These are phyloP conservation scores for Ptilorrhoa leucosticta DNA, from an alignment of 2,113 vertebrate species.

Conservation along the genomic window DNA sequence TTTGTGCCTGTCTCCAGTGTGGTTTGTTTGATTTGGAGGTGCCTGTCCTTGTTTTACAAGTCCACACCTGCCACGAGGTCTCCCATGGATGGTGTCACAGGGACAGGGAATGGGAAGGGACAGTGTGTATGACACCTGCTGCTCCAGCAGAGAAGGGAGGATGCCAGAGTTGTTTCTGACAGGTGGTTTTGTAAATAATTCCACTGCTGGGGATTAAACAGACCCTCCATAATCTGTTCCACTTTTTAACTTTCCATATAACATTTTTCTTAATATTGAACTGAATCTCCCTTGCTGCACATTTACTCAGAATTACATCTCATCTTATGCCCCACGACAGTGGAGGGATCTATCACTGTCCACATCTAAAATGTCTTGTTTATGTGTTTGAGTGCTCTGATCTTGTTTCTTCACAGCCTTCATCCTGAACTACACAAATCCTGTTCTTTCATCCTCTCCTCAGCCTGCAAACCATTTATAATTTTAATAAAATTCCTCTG, in stretches of 20 bases:
- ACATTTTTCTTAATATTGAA: conserved; percentile 7
- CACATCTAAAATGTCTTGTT: neutral
- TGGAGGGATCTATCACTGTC: neutral
- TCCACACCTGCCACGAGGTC: neutral
- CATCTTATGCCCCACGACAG: neutral
- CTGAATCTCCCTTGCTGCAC: neutral
- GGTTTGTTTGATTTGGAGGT: neutral
- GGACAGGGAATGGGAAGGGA: fast-evolving
- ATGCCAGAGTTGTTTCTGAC: neutral
- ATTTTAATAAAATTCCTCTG: neutral
- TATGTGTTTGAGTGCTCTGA: neutral
- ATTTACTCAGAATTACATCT: conserved; percentile 1
- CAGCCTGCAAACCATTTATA: neutral
- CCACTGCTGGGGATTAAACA: neutral
- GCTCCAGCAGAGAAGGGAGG: neutral
- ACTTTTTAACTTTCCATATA: neutral
- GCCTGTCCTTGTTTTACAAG: neutral
- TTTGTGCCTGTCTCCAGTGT: neutral
- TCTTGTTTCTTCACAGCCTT: neutral
- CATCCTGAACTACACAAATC: neutral
- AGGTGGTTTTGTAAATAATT: neutral
- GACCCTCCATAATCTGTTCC: neutral
- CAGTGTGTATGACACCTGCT: fast-evolving
- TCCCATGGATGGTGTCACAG: neutral
- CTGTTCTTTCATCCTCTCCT: neutral